Conservation (phyloP, 2,797 vertebrate genomes). For the Darevskia nairensis region DNA sequence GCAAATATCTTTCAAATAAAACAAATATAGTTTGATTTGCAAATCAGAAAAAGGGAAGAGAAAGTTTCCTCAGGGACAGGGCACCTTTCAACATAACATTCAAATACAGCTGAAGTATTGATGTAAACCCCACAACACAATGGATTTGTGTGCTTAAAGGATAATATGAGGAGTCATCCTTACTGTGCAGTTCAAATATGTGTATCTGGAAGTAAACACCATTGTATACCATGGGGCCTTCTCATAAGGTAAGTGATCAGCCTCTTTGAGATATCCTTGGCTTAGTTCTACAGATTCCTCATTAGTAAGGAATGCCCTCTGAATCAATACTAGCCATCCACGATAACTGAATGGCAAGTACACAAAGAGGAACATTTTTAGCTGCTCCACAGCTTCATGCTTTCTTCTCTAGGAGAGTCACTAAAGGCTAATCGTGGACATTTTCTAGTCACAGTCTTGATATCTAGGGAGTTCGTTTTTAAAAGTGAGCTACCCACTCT, state of each 20-base stretch:
- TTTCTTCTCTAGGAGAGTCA: neutral
- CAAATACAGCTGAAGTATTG: fast-evolving
- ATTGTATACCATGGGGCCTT: neutral
- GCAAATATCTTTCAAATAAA: neutral
- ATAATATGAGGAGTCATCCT: neutral
- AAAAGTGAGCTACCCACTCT: neutral
- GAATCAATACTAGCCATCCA: neutral
- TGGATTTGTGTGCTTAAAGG: too few relatives aligned
- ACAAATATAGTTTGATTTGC: neutral
- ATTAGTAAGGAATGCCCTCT: neutral
- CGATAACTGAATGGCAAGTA: neutral
- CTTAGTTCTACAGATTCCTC: neutral
- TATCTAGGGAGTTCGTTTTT: neutral
- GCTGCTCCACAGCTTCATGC: neutral
- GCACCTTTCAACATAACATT: neutral
- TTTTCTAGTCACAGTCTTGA: neutral
- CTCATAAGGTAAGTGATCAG: neutral
- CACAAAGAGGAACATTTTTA: neutral
- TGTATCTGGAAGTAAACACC: neutral
- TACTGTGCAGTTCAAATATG: neutral
- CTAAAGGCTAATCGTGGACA: neutral
- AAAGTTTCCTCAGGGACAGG: neutral
- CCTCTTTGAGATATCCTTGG: neutral
- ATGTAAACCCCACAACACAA: fast-evolving
- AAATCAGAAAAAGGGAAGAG: neutral